Conservation (phyloP, 2,888 invertebrate species). For the Eretmocerus hayati region DNA sequence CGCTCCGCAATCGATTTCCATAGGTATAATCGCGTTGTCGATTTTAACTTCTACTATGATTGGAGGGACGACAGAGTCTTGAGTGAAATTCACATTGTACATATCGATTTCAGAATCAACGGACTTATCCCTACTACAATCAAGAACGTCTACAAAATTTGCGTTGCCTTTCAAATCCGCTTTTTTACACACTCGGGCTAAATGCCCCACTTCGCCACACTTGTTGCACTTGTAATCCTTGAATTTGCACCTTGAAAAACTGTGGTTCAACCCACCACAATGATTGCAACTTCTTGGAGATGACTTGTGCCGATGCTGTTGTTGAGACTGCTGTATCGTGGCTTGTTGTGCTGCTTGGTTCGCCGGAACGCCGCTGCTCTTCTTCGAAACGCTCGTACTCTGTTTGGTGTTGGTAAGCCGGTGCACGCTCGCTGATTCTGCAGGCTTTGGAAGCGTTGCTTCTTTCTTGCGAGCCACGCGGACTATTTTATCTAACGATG, state of each 20-base stretch:
- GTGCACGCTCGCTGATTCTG: background rate
- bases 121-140: no score
- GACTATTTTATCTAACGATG: conserved; percentile 4
- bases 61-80: no score
- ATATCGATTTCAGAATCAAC: no score
- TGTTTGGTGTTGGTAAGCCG: conserved; percentile 1
- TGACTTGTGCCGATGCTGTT: background rate
- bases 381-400: background rate
- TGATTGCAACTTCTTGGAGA: background rate
- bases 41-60: no score
- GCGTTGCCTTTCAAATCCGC: no score
- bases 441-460: conserved; percentile 13
- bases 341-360: background rate
- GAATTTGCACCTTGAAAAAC: background rate
- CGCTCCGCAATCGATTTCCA: no score
- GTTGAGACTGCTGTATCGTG: background rate
- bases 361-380: no score
- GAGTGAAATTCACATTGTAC: no score
- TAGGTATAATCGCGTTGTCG: no score
- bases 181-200: background rate
- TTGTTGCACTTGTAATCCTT: background rate
- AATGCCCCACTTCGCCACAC: background rate
- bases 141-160: no score
- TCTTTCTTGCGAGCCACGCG: conserved; percentile 23
- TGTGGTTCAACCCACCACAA: background rate